Conservation (phyloP, 37 sponge, comb jelly and placozoan genomes). For the Bolinopsis microptera region DNA sequence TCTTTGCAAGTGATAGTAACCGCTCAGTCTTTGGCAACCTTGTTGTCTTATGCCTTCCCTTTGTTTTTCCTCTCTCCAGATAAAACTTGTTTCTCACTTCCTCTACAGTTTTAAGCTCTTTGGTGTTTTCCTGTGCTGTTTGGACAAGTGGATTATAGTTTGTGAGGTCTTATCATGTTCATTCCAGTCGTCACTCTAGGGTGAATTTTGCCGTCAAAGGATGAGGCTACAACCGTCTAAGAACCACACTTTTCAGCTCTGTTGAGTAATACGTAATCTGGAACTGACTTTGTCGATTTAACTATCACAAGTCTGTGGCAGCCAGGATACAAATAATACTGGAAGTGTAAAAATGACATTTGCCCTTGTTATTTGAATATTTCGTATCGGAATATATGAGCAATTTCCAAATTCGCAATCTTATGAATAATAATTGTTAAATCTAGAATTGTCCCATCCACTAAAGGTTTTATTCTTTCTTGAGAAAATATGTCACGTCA, state of each 20-base stretch:
- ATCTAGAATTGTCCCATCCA: background rate
- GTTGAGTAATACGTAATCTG: background rate
- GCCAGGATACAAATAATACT: background rate
- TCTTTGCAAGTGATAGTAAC: too few species aligned
- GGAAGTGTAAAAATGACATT: too few species aligned
- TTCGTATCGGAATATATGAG: too few species aligned
- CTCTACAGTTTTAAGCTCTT: too few species aligned
- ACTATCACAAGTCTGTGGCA: background rate
- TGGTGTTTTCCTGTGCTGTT: background rate
- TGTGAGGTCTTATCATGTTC: background rate
- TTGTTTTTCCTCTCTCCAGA: too few species aligned
- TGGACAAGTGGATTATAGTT: background rate
- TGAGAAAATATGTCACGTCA: background rate
- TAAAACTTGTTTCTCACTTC: too few species aligned
- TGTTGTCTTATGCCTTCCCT: too few species aligned
- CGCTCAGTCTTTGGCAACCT: too few species aligned
- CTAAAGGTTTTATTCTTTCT: background rate
- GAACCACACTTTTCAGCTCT: background rate
- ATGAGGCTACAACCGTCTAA: background rate
- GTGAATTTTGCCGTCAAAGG: background rate
- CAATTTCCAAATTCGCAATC: background rate
- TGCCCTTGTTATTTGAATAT: too few species aligned
- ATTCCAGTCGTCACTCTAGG: background rate
- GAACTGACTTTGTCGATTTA: background rate
- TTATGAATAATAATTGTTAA: background rate